Evolutionary conservation across 2,113 vertebrate genomes (phyloP).

Genomic region (Rousettus leschenaultii): DNA sequence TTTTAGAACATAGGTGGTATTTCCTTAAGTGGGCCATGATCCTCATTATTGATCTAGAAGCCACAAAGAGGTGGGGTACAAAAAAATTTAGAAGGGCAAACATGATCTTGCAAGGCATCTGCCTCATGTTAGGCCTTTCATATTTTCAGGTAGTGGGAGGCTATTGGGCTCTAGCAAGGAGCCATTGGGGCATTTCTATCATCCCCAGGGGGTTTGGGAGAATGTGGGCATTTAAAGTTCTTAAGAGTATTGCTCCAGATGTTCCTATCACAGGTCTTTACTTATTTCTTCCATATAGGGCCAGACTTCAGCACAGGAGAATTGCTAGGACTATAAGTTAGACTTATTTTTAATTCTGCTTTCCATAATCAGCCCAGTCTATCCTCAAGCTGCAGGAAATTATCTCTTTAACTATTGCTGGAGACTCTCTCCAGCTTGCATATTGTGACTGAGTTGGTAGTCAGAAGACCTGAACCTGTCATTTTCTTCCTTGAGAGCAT

Average conservation of each 20-base stretch:
- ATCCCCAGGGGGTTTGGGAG: background rate
- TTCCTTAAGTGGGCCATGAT: background rate
- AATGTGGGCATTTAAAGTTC: background rate
- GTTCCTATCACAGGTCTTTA: background rate
- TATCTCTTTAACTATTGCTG: background rate
- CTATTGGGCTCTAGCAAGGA: background rate
- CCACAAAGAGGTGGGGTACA: background rate
- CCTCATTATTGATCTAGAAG: background rate
- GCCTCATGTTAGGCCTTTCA: background rate
- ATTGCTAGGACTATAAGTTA: background rate
- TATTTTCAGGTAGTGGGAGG: background rate
- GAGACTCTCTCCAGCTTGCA: background rate
- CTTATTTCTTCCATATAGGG: background rate
- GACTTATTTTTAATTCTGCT: background rate
- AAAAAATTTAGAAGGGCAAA: background rate
- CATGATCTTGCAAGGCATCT: background rate
- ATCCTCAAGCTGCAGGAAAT: background rate
- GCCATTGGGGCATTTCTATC: background rate
- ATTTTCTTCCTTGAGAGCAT: background rate
- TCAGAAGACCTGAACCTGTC: background rate
- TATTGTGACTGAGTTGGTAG: background rate
- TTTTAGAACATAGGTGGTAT: background rate
- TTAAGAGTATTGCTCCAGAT: background rate
- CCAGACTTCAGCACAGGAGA: background rate
- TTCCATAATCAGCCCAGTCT: background rate